Evolutionary conservation across 2,888 invertebrate genomes (phyloP), one percentile per base, ranked within the genome.

Genomic region (Odontothrips loti): DNA sequence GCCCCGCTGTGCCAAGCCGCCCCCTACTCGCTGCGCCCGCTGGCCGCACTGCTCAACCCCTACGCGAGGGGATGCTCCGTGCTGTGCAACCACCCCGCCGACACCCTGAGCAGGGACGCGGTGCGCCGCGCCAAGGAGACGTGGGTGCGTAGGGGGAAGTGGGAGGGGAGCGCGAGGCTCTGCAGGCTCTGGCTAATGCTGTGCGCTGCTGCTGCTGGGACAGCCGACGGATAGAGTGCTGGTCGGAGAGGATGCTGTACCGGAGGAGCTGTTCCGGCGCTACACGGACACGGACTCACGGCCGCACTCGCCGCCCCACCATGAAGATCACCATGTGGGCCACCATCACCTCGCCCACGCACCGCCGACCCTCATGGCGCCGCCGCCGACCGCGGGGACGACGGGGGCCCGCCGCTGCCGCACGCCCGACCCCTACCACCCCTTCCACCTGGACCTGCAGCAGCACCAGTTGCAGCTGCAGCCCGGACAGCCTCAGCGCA

Each of bases 201-300:
- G 34, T 43, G 6, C 3, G 34, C 34, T 43, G 34, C 6, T 43
- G 34, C 34, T 2, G 6, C 34, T 58, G 58, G 0, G 43, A 34
- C 79, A 79, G 79, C 79, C 81, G 80, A 81, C 29, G 47, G 80
- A 75, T 17, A 78, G 79, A 27, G 79, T 78, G 34, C 81, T 79
- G 29, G 88, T 87, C 84, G 89, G 87, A 9, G 86, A 86, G 79
- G 85, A 85, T 29, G 83, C 85, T 79, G 86, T 87, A 9, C 86
- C 86, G 0, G 87, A 87, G 81, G 86, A 86, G 82, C 81, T 87
- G 68, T 87, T 87, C 83, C 86, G 86, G n/a, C 92, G 93, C 83
- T 95, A 95, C 85, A 93, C 95, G 0, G 95, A 95, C 84, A 95
- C 95, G 0, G 95, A 95, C 86, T 96, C 95, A 0, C 89, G 95